phyloP scores from a whole-genome alignment of 2,888 invertebrate species.

The Drosophila picticornis region DNA sequence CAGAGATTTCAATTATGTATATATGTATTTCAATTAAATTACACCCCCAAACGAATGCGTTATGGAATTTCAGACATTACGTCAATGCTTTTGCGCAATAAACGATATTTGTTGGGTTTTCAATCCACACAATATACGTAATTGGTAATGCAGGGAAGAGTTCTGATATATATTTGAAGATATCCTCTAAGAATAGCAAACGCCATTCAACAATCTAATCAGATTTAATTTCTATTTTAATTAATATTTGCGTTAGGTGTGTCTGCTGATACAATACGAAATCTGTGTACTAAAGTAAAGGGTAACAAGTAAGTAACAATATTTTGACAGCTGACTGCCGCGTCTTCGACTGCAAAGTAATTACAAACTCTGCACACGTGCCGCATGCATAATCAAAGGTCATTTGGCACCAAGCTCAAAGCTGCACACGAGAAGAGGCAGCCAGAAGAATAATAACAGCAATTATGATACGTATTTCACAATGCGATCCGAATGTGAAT shows the following conservation, averaged over 20 bases:
- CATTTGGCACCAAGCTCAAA: conserved; percentile 37
- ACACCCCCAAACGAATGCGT: conserved; percentile 8
- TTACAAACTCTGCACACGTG: conserved; percentile 65
- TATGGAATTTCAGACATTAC: conserved; percentile 2
- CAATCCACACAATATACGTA: conserved; percentile 51
- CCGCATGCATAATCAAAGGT: conserved; percentile 70
- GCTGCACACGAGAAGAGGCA: conserved; percentile 9
- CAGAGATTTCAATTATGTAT: conserved; percentile 67
- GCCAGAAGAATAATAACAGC: conserved; percentile 54
- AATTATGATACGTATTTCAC: conserved; percentile 62
- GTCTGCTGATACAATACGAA: neutral
- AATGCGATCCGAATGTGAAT: conserved; percentile 43
- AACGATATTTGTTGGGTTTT: conserved; percentile 40
- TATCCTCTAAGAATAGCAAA: neutral
- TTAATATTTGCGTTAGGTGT: neutral
- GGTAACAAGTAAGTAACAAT: conserved; percentile 1
- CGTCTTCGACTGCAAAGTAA: conserved; percentile 46
- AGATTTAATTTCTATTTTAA: conserved; percentile 2
- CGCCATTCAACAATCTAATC: neutral
- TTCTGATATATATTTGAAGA: conserved; percentile 15
- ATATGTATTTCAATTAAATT: conserved; percentile 68
- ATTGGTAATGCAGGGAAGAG: conserved; percentile 40
- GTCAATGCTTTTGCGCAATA: conserved; percentile 23
- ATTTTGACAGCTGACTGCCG: conserved; percentile 5
- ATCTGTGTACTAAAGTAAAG: conserved; percentile 2